These are phyloP conservation scores for Stenotaenia linearis DNA, from an alignment of 2,888 invertebrate genomes.

Conservation along the genomic window DNA sequence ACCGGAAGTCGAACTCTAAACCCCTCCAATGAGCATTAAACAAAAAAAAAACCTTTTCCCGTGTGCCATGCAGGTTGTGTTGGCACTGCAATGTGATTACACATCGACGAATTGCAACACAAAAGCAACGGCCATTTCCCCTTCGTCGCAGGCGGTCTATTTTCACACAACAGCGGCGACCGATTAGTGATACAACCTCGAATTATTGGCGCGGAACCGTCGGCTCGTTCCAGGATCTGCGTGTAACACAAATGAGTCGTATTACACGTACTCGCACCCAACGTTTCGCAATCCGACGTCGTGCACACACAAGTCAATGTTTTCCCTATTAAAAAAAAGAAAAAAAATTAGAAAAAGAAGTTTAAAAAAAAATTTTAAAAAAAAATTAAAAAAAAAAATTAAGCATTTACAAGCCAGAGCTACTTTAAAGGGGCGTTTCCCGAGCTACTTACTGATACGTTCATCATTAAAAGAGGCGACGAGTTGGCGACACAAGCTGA, in stretches of 20 bases:
- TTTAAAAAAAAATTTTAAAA: background rate
- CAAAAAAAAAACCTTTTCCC: background rate
- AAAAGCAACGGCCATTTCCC: constrained; percentile 46
- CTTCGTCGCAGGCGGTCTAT: constrained; percentile 44
- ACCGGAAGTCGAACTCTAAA: too few relatives aligned
- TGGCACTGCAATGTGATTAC: constrained; percentile 45
- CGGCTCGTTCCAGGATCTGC: constrained; percentile 44
- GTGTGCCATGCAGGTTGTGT: constrained; percentile 39
- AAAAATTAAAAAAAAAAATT: background rate
- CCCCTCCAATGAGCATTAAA: too few relatives aligned
- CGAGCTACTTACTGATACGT: background rate
- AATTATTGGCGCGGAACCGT: constrained; percentile 42
- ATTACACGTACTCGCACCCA: constrained; percentile 42
- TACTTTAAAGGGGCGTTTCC: background rate
- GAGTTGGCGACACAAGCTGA: background rate
- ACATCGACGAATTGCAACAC: constrained; percentile 47
- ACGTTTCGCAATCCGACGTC: constrained; percentile 44
- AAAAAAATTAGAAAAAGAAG: background rate
- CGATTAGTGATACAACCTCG: constrained; percentile 47
- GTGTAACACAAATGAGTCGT: constrained; percentile 48
- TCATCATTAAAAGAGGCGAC: background rate
- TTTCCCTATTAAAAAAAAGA: constrained; percentile 35
- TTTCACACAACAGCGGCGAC: constrained; percentile 48
- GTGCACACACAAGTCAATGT: constrained; percentile 45
- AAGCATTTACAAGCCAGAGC: too few relatives aligned